Base-by-base conservation (phyloP, 1,140 invertebrate genomes). In the Polyergus mexicanus region DNA sequence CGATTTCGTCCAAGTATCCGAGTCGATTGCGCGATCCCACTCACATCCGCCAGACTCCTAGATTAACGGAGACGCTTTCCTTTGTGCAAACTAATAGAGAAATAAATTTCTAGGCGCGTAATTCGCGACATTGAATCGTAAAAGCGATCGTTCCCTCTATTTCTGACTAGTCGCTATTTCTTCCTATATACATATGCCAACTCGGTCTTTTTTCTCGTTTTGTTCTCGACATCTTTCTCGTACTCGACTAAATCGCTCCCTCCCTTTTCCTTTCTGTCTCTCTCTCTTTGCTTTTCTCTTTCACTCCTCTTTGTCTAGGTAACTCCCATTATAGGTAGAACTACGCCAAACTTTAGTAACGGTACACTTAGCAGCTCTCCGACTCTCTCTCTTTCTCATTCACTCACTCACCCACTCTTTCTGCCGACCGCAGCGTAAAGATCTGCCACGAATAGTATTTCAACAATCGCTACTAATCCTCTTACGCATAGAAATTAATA, bases 311-410 rank as follows among this genome's bases (percentile, higher is more conserved):
- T 28, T 32, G 56, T 72, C 71, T 69, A 63, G 56, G 47, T 75
- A 86, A 86, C 87, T 72, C 77, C 71, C 44, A 32, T 25, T 66
- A 54, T 84, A 72, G 38, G 66, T 66, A 71, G 32, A 86, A 89
- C 86, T 87, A 81, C 78, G 75, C 74, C 63, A 87, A 89, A 90
- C 78, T 89, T 89, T 81, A 74, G 56, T 76, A 47, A 56, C 76
- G 65, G 76, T 86, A 84, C 72, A 84, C 77, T 88, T 78, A 77
- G 72, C 68, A 62, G 78, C 65, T 74, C 62, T 68, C 47, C 25
- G 16, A 32, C 38, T 16, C 19, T 76, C 38, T 44, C 74, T 19
- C 47, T 51, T 56, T 71, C 68, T 51, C 44, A 19, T 13, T n/a
- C 25, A 0, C 25, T 28, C 16, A 32, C 32, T 56, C 68, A 58